Evolutionary conservation across 1,140 invertebrate genomes (phyloP).

Genomic region (Drosophila sucinea): DNA sequence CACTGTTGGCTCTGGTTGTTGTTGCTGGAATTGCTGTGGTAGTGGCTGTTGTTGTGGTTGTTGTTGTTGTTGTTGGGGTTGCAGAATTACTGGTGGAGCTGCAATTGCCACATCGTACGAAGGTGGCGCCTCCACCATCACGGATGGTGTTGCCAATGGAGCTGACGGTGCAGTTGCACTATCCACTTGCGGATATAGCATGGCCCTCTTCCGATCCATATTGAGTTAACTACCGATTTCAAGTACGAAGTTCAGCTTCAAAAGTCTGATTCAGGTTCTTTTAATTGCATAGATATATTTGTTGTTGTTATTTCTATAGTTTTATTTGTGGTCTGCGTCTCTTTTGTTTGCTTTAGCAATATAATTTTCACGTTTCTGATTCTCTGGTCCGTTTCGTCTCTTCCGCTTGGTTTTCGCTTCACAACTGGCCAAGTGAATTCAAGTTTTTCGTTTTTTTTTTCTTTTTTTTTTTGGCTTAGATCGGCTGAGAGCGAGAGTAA

Average conservation of each 20-base stretch:
- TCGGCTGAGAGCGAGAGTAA: constrained; percentile 26
- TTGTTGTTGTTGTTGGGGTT: constrained; percentile 39
- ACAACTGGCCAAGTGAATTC: constrained; percentile 50
- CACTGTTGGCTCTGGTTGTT: constrained; percentile 49
- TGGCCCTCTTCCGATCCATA: constrained; percentile 80
- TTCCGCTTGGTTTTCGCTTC: constrained; percentile 48
- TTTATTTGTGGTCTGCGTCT: constrained; percentile 1
- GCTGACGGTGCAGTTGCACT: constrained; percentile 55
- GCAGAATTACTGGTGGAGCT: constrained; percentile 44
- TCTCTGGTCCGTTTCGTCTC: constrained; percentile 18
- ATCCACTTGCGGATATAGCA: constrained; percentile 77
- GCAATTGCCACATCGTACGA: constrained; percentile 76
- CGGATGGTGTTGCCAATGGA: constrained; percentile 36
- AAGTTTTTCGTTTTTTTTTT: constrained; percentile 18
- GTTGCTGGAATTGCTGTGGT: constrained; percentile 34
- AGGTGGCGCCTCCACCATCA: constrained; percentile 65
- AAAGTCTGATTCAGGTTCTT: constrained; percentile 38
- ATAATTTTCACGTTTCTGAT: constrained; percentile 17
- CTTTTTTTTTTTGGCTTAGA: constrained; percentile 15
- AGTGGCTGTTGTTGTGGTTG: constrained; percentile 36
- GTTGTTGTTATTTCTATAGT: neutral
- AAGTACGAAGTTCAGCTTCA: constrained; percentile 60
- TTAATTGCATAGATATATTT: neutral
- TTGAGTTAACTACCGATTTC: neutral
- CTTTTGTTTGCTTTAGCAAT: constrained; percentile 60